A percentile compares a stretch with the other conserved stretches of the same genome.
These are phyloP conservation scores for Amblyornis subalaris DNA, from an alignment of 2,113 vertebrate genomes.

Conservation along the genomic window DNA sequence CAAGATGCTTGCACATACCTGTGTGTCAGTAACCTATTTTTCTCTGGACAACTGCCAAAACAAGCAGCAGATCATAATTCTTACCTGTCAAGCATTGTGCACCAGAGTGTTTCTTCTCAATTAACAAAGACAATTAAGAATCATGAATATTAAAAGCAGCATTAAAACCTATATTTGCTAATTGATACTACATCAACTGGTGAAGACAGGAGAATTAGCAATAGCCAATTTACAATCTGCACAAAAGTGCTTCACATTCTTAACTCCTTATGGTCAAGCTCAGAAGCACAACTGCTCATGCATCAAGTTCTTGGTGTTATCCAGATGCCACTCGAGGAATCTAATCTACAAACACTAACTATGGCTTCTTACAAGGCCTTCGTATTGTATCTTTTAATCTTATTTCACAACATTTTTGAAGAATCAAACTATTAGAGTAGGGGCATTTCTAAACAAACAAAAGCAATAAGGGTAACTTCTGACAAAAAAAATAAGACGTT, in stretches of 20 bases:
- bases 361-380: not conserved
- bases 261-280: slow-evolving; percentile 43
- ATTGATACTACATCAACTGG: slow-evolving; percentile 55
- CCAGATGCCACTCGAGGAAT: not conserved
- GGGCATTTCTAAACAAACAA: not conserved
- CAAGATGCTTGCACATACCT: not conserved
- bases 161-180: slow-evolving; percentile 65
- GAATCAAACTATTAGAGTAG: not conserved
- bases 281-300: not conserved
- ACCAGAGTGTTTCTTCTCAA: slow-evolving; percentile 63
- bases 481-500: not conserved
- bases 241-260: not conserved
- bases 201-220: slow-evolving; percentile 43
- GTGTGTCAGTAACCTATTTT: slow-evolving; percentile 28
- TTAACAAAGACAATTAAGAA: slow-evolving; percentile 72
- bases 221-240: slow-evolving; percentile 36
- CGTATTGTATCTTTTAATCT: not conserved
- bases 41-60: slow-evolving; percentile 52
- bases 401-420: not conserved
- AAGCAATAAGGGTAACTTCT: not conserved
- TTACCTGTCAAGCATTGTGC: slow-evolving; percentile 54
- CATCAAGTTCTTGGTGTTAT: not conserved
- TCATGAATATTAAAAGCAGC: slow-evolving; percentile 68
- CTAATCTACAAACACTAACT: not conserved
- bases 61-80: slow-evolving; percentile 56